These are phyloP conservation scores for Nasonia giraulti DNA, from an alignment of 1,140 invertebrate genomes.

Conservation along the genomic window DNA sequence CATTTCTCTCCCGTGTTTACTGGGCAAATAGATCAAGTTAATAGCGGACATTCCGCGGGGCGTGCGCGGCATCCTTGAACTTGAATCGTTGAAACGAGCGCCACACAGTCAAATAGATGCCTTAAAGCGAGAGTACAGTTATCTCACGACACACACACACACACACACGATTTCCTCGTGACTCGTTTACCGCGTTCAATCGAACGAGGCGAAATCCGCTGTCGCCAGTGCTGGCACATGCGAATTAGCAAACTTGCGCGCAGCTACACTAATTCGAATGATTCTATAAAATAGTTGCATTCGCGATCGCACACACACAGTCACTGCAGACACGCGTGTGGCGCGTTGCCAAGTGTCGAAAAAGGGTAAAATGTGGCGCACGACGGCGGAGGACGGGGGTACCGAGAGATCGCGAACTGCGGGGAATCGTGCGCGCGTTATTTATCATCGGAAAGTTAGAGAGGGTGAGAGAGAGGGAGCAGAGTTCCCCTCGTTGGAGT, in stretches of 20 bases:
- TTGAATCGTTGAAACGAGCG: background rate
- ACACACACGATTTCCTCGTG: background rate
- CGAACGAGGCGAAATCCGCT: background rate
- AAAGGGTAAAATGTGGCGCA: background rate
- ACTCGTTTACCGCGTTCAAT: background rate
- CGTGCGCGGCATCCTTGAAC: background rate
- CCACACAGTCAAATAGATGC: background rate
- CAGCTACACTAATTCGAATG: background rate
- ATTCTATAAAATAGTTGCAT: background rate
- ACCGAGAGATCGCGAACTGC: background rate
- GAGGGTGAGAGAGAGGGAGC: background rate
- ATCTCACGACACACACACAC: too few species aligned
- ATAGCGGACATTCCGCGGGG: background rate
- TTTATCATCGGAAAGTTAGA: constrained; percentile 22
- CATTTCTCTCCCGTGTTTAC: background rate
- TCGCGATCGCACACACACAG: background rate
- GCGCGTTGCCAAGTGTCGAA: background rate
- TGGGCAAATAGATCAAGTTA: background rate
- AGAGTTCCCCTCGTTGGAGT: background rate
- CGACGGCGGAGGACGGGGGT: background rate
- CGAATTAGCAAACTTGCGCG: background rate
- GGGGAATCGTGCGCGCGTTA: background rate
- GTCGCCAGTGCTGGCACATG: background rate
- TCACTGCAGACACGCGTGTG: background rate
- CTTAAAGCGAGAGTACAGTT: background rate